Evolutionary conservation across 2,888 invertebrate genomes (phyloP).

Genomic region (Cepaea hortensis): DNA sequence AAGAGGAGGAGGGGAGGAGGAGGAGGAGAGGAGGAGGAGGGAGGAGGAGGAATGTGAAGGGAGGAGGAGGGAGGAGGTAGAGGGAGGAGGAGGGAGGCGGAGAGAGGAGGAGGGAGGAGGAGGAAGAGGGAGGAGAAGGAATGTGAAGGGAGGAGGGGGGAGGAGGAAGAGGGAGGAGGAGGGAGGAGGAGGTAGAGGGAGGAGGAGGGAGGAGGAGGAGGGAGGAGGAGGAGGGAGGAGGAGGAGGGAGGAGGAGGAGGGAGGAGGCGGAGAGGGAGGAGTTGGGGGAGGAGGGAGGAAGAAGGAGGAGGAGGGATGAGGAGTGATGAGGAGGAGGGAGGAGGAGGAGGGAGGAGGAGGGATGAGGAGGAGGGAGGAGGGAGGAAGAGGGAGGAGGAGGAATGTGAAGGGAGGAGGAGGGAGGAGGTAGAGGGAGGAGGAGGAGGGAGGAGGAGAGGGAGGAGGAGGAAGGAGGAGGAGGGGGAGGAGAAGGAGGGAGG

Average conservation of each 20-base stretch:
- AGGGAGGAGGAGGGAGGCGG: no score
- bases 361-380: neutral
- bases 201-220: neutral
- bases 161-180: neutral
- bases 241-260: neutral
- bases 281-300: no score
- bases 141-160: no score
- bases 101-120: no score
- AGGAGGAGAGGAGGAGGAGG: neutral
- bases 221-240: slow-evolving; percentile 10
- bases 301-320: no score
- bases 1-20: slow-evolving; percentile 1
- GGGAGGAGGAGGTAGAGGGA: neutral
- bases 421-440: neutral
- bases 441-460: neutral
- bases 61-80: no score
- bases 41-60: no score
- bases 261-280: no score
- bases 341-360: no score
- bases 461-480: neutral
- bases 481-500: slow-evolving; percentile 10
- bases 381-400: neutral
- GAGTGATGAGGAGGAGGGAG: no score
- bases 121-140: no score
- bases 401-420: no score